Conservation (phyloP, 2,888 invertebrate genomes). For the Catonia carolina region DNA sequence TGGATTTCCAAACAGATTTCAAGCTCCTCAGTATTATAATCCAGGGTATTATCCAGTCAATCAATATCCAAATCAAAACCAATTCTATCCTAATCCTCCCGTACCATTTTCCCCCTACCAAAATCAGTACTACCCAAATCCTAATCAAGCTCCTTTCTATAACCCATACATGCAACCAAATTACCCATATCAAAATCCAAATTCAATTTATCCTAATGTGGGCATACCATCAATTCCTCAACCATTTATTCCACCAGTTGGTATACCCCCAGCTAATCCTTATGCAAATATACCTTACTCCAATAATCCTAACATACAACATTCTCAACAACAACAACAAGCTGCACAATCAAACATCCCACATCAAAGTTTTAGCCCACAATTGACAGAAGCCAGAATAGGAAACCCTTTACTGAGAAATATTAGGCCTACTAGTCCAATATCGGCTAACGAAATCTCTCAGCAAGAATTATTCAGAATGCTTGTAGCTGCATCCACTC, state of each 20-base stretch:
- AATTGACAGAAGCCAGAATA: conserved; percentile 13
- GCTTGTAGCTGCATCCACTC: conserved; percentile 8
- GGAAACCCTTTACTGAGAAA: conserved; percentile 11
- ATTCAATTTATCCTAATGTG: conserved; percentile 16
- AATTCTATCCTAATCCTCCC: conserved; percentile 1
- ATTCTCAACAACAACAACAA: conserved; percentile 23
- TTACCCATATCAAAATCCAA: conserved; percentile 17
- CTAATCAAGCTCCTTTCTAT: neutral
- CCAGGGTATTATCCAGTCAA: conserved; percentile 9
- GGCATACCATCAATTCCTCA: conserved; percentile 22
- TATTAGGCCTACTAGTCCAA: conserved; percentile 5
- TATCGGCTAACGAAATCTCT: neutral
- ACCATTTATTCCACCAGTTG: conserved; percentile 4
- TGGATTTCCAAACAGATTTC: conserved; percentile 6
- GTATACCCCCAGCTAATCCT: conserved; percentile 16
- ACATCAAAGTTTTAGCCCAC: conserved; percentile 9
- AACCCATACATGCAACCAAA: conserved; percentile 5
- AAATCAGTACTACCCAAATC: conserved; percentile 12
- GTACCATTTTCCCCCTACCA: conserved; percentile 10
- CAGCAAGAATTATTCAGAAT: conserved; percentile 8
- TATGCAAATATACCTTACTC: conserved; percentile 20
- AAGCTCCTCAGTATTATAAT: conserved; percentile 9
- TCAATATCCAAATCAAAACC: conserved; percentile 12
- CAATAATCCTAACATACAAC: conserved; percentile 27
- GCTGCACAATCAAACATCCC: conserved; percentile 13